These are phyloP conservation scores for Bucco capensis DNA, from an alignment of 2,113 vertebrate species.

Conservation along the genomic window DNA sequence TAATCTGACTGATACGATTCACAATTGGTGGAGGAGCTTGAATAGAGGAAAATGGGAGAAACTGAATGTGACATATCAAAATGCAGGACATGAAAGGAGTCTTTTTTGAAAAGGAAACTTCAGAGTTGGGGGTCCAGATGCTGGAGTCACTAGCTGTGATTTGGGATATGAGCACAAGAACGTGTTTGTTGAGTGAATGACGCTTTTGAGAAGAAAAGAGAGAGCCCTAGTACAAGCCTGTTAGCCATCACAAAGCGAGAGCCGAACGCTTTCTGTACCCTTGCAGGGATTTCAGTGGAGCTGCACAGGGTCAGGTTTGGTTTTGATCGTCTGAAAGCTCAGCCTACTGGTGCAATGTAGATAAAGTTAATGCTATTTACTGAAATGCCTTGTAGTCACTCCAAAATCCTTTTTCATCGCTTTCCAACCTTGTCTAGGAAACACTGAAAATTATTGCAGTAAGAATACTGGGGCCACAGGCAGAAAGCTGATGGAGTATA, in stretches of 20 bases:
- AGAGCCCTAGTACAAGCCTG: rapidly evolving
- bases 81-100: background rate
- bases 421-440: background rate
- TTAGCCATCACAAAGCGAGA: background rate
- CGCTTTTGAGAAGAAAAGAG: background rate
- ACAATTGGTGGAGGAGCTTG: background rate
- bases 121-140: background rate
- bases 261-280: rapidly evolving
- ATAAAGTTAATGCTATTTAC: background rate
- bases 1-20: background rate
- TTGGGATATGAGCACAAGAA: background rate
- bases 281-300: background rate
- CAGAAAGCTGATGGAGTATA: background rate
- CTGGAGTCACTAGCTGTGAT: background rate
- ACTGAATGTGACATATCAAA: background rate
- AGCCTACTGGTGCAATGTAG: background rate
- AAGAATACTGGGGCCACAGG: background rate
- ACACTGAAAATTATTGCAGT: background rate
- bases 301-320: background rate
- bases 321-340: background rate
- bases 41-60: background rate
- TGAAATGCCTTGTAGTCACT: background rate
- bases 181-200: rapidly evolving
- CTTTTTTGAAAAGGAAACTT: slow-evolving; percentile 11
- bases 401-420: background rate